Percentiles rank a stretch among this genome's conserved stretches.
Evolutionary conservation across 37 sponge, comb jelly and placozoan genomes (phyloP).

Genomic region (Tethya wilhelma): DNA sequence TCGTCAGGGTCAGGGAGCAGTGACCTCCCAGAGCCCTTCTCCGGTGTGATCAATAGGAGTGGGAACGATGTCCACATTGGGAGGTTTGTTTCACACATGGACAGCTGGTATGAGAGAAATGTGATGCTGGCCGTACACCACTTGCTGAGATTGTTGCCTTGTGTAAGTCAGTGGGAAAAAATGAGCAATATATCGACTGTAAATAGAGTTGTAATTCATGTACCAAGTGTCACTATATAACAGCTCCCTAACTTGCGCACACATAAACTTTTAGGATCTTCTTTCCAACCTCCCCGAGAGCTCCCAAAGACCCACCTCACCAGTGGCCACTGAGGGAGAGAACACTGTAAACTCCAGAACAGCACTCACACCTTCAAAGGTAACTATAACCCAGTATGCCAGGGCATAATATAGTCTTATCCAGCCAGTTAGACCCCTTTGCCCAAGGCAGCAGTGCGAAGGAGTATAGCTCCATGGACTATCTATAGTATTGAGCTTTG

Average conservation of each 20-base stretch:
- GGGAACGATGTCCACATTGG: slow-evolving; percentile 76
- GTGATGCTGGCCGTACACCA: slow-evolving; percentile 80
- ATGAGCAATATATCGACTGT: neutral
- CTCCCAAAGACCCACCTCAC: neutral
- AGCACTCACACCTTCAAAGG: slow-evolving; percentile 21
- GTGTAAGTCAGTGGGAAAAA: slow-evolving; percentile 50
- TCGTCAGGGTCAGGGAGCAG: neutral
- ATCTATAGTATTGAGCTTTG: too few species aligned
- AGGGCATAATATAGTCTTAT: too few species aligned
- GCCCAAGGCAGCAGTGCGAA: too few species aligned
- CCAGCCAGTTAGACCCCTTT: too few species aligned
- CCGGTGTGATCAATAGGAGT: slow-evolving; percentile 15
- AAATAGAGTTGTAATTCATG: too few species aligned
- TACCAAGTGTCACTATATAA: too few species aligned
- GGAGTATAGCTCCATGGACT: too few species aligned
- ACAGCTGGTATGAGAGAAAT: slow-evolving; percentile 95
- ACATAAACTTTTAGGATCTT: slow-evolving; percentile 1
- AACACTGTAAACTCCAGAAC: slow-evolving; percentile 9
- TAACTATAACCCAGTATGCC: too few species aligned
- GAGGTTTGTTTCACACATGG: slow-evolving; percentile 75
- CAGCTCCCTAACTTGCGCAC: too few species aligned
- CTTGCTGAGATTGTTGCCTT: slow-evolving; percentile 59
- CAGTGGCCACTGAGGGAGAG: neutral
- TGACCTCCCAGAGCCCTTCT: slow-evolving; percentile 60
- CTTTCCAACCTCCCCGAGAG: neutral